Conservation (phyloP, 2,113 vertebrate species). For the Empidonax traillii region DNA sequence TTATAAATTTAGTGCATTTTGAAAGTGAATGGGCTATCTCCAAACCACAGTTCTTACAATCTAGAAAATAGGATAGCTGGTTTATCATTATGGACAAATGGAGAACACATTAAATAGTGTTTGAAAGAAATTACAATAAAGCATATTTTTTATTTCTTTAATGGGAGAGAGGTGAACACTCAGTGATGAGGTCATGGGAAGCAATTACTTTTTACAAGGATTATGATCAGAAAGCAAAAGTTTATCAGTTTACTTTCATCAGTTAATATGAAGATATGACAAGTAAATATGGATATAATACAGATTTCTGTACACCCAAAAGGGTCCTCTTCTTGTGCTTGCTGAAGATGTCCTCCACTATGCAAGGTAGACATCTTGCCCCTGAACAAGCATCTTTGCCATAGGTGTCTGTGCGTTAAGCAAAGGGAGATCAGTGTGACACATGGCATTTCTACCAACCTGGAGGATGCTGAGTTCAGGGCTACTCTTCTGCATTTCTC, state of each 20-base stretch:
- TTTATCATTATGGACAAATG: not conserved
- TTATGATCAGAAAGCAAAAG: not conserved
- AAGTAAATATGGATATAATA: not conserved
- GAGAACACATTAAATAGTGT: not conserved
- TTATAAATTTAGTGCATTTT: not conserved
- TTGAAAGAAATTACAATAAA: not conserved
- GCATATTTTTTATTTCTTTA: conserved; percentile 9
- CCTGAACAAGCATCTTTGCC: not conserved
- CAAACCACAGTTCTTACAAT: not conserved
- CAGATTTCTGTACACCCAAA: not conserved
- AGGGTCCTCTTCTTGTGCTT: not conserved
- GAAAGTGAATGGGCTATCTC: not conserved
- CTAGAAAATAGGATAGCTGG: not conserved
- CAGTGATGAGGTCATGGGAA: not conserved
- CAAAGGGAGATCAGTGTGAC: not conserved
- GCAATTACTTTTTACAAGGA: not conserved
- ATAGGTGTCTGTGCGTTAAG: not conserved
- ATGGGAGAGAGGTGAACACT: not conserved
- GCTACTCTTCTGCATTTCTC: not conserved
- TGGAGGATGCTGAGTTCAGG: not conserved
- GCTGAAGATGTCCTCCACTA: not conserved
- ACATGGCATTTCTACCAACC: not conserved
- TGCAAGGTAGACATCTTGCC: not conserved
- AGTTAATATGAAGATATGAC: not conserved
- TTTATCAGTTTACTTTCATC: not conserved